phyloP scores from a whole-genome alignment of 2,113 vertebrate genomes.

The Polypterus senegalus region DNA sequence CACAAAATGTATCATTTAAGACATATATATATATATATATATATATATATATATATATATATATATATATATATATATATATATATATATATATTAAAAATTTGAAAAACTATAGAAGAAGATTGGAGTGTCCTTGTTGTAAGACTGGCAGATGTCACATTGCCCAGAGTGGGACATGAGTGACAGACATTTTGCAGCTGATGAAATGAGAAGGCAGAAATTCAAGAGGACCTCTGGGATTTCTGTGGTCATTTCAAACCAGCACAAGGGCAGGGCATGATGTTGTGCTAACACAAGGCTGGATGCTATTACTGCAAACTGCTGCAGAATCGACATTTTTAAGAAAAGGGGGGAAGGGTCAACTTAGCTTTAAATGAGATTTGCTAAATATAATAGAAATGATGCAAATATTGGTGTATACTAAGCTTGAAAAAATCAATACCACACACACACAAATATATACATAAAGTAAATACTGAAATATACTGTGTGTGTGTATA shows the following conservation, averaged over 20 bases:
- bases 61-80: too few species aligned
- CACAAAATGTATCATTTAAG: too few species aligned
- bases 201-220: conserved; percentile 89
- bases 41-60: too few species aligned
- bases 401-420: too few species aligned
- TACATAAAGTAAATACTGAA: conserved; percentile 3
- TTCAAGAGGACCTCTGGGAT: conserved; percentile 86
- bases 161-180: conserved; percentile 67
- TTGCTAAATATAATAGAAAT: too few species aligned
- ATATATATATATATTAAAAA: too few species aligned
- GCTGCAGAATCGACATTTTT: conserved; percentile 21
- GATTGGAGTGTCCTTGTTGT: conserved; percentile 76
- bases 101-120: conserved; percentile 32
- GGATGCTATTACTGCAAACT: conserved; percentile 30
- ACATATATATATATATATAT: too few species aligned
- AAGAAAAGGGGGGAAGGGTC: not conserved
- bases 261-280: conserved; percentile 68
- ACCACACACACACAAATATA: not conserved
- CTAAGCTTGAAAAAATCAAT: not conserved
- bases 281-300: conserved; percentile 44
- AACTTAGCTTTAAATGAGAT: too few species aligned
- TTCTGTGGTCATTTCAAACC: conserved; percentile 89
- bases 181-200: conserved; percentile 69
- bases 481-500: not conserved
- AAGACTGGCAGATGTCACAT: conserved; percentile 97